Conservation (phyloP, 1,140 invertebrate genomes). For the Sweltsa coloradensis region DNA sequence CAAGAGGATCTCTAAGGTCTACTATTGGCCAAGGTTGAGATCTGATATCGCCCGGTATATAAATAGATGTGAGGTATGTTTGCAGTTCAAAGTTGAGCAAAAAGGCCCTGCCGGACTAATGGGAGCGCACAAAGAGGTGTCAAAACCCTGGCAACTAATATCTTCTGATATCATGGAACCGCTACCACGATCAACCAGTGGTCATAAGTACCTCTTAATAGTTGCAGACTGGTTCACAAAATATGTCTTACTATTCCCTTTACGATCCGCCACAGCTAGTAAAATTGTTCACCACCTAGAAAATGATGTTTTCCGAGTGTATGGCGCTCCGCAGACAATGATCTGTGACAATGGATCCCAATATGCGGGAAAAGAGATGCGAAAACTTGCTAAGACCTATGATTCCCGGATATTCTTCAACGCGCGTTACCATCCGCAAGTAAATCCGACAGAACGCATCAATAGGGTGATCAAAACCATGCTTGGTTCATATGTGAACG, state of each 20-base stretch:
- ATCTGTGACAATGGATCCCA: no score
- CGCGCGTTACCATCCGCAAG: no score
- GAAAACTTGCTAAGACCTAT: not conserved
- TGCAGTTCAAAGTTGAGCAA: not conserved
- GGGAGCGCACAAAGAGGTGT: not conserved
- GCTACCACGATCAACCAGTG: not conserved
- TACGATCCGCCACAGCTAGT: not conserved
- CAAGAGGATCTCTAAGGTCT: conserved; percentile 15
- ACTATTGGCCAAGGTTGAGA: conserved; percentile 24
- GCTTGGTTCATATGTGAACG: not conserved
- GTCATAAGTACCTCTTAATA: not conserved
- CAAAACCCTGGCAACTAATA: not conserved
- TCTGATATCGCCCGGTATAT: conserved; percentile 15
- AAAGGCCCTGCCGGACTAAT: not conserved
- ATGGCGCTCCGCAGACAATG: no score
- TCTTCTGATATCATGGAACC: not conserved
- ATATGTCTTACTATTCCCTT: not conserved
- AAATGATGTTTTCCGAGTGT: no score
- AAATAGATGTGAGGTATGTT: no score
- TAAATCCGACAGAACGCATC: not conserved
- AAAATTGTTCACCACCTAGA: not conserved
- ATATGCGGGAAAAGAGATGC: no score
- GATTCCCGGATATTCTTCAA: not conserved
- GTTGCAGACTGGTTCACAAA: not conserved
- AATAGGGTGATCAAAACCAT: not conserved